Conservation (phyloP, 2,888 invertebrate species). For the Eilema sororculum region DNA sequence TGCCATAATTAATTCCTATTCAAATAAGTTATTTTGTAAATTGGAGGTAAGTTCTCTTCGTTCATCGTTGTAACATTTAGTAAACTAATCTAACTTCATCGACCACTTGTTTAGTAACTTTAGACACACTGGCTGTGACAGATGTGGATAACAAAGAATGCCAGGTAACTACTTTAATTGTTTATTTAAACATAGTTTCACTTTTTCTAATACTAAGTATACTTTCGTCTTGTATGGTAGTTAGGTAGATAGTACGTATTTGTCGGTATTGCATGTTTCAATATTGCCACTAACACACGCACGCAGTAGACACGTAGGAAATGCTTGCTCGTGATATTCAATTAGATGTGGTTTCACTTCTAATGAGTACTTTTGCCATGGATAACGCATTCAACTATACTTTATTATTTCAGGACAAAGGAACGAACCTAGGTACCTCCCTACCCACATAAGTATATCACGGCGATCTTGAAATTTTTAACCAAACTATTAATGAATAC, state of each 20-base stretch:
- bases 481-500: neutral
- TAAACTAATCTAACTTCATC: neutral
- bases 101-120: neutral
- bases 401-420: constrained; percentile 27
- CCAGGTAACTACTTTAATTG: neutral
- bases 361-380: constrained; percentile 62
- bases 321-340: constrained; percentile 74
- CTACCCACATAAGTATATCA: neutral
- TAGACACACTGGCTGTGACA: neutral
- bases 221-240: constrained; percentile 45
- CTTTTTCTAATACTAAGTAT: constrained; percentile 12
- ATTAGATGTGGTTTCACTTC: constrained; percentile 85
- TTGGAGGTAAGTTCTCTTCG: no score
- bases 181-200: neutral
- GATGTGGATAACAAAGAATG: no score
- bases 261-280: constrained; percentile 72
- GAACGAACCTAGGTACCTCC: neutral
- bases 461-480: neutral
- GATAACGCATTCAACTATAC: constrained; percentile 44
- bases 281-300: constrained; percentile 67
- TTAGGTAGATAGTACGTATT: constrained; percentile 29
- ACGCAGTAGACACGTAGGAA: constrained; percentile 75
- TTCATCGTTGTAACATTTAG: no score
- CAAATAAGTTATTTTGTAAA: no score
- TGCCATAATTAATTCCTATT: no score